A percentile compares a stretch with the other conserved stretches of the same genome.
These are phyloP conservation scores for Pollimyrus isidori DNA, from an alignment of 2,113 vertebrate genomes.

Conservation along the genomic window DNA sequence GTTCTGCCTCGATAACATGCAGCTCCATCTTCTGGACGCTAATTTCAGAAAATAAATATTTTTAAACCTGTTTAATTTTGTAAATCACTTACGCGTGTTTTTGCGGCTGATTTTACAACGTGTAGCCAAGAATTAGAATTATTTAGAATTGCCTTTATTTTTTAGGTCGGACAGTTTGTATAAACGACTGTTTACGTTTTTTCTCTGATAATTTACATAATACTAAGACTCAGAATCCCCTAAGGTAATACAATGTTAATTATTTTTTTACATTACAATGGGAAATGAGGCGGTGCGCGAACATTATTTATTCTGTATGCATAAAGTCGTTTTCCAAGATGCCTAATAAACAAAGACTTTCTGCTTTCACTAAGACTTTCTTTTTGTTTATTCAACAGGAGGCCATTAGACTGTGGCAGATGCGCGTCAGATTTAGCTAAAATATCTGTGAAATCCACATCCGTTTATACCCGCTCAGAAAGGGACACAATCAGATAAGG, in stretches of 20 bases:
- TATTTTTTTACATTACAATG: slow-evolving; percentile 13
- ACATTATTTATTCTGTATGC: slow-evolving; percentile 20
- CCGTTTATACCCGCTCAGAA: not conserved
- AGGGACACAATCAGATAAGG: not conserved
- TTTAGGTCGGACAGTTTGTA: not conserved
- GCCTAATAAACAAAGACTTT: not conserved
- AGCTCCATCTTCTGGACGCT: slow-evolving; percentile 32
- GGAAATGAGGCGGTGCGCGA: not conserved
- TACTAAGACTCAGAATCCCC: not conserved
- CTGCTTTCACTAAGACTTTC: not conserved
- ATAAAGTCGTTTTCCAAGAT: not conserved
- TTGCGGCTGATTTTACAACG: not conserved
- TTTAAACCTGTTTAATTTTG: not conserved
- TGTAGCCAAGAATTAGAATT: too few species aligned
- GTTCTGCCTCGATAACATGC: not conserved
- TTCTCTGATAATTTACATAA: not conserved
- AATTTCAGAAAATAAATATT: not conserved
- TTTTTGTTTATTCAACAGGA: not conserved
- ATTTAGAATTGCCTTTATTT: not conserved
- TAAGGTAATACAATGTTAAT: not conserved
- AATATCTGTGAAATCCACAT: not conserved
- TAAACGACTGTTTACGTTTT: not conserved
- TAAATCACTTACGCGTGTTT: not conserved
- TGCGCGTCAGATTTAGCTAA: not conserved
- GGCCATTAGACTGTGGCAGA: not conserved